Evolutionary conservation across 2,888 invertebrate species (phyloP), one percentile per base, ranked within the genome.

Genomic region (Pasiphila rectangulata): DNA sequence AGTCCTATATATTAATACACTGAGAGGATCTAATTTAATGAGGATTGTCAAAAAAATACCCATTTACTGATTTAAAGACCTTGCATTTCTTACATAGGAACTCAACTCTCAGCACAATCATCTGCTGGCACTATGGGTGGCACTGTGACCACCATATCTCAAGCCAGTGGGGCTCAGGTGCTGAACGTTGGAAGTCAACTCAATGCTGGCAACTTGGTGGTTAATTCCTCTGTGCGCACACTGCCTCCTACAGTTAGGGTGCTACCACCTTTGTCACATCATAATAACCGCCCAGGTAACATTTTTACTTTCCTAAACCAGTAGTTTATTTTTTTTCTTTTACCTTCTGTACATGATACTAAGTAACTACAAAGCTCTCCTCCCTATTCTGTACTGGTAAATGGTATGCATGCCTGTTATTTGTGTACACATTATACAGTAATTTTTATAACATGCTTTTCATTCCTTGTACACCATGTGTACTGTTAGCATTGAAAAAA

Each of bases 231-330:
- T 15, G 82, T 88, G 9, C 72, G 87, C 0, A 79, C 86, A 17
- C 59, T 88, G 13, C 83, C 85, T 16, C 79, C 83, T 4, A 85
- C 82, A 59, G 83, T 88, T 1, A 72, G 85, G 55, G 85, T 88
- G 10, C 61, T 87, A 16, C 87, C 88, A 42, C 83, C 86, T 15
- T 60, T 84, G 42, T 77, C 80, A 12, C 84, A 84, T 61, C 80
- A 83, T 53, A 83, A 77, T 52, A 68, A 75, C 20, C 78, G 85
- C 56, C 86, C 86, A 71, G 85, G 88, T 86, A 65, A 68, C n/a
- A 23, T 19, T 1, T 7, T 10, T 24, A 24, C 10, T 5, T 25
- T 5, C 4, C 10, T 4, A 1, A 10, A 12, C 1, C 1, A n/a
- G 10, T 5, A 1, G 12, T 25, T 5, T 25, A 13, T 6, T 25